Evolutionary conservation across 2,888 invertebrate species (phyloP).

Genomic region (Microchrysa polita): DNA sequence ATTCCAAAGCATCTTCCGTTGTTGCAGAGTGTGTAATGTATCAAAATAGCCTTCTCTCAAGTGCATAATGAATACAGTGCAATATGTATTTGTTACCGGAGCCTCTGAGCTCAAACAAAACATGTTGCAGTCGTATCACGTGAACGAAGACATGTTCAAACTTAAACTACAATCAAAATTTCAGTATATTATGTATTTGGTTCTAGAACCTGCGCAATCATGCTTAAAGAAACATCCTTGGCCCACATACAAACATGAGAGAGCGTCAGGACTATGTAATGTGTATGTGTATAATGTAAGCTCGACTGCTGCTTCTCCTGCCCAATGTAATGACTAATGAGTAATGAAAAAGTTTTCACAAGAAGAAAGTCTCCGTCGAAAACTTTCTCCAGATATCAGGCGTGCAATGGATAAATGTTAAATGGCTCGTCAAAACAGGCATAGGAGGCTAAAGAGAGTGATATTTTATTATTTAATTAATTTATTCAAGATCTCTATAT

Average conservation of each 20-base stretch:
- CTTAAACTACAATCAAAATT: too few relatives aligned
- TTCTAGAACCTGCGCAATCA: constrained; percentile 18
- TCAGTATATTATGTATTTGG: too few relatives aligned
- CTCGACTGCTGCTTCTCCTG: neutral
- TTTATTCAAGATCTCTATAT: too few relatives aligned
- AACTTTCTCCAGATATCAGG: constrained; percentile 37
- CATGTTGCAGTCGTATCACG: constrained; percentile 39
- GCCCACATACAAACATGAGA: constrained; percentile 26
- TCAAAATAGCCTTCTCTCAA: constrained; percentile 36
- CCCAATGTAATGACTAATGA: constrained; percentile 35
- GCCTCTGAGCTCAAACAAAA: constrained; percentile 21
- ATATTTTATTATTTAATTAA: too few relatives aligned
- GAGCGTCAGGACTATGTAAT: constrained; percentile 1
- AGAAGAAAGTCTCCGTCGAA: constrained; percentile 26
- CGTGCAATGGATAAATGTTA: constrained; percentile 42
- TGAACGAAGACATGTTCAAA: constrained; percentile 29
- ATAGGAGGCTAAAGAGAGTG: too few relatives aligned
- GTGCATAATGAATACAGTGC: constrained; percentile 36
- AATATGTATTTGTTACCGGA: constrained; percentile 17
- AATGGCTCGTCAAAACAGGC: constrained; percentile 16
- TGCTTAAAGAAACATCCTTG: constrained; percentile 33
- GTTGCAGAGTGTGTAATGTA: constrained; percentile 8
- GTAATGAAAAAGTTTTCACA: constrained; percentile 25
- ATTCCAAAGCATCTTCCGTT: constrained; percentile 2
- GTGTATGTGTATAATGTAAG: constrained; percentile 18